phyloP scores from a whole-genome alignment of 2,797 vertebrate genomes.

The Apodemus agrarius region DNA sequence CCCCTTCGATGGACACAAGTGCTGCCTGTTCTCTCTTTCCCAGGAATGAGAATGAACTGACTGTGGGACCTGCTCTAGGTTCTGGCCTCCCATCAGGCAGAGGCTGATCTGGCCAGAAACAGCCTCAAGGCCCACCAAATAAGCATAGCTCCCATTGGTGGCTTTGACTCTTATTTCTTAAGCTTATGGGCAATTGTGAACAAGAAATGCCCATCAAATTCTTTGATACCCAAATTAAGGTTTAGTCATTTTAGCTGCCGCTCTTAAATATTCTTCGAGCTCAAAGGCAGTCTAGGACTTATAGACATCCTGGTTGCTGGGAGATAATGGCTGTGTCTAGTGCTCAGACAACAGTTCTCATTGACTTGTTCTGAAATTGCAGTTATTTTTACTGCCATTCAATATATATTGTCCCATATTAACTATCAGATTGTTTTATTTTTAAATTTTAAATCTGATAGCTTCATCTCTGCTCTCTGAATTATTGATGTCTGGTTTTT shows the following conservation, averaged over 20 bases:
- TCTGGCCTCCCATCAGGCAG: conserved; percentile 70
- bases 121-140: conserved; percentile 59
- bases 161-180: conserved; percentile 71
- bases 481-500: conserved; percentile 63
- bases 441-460: conserved; percentile 32
- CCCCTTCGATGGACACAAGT: conserved; percentile 80
- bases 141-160: conserved; percentile 63
- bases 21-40: conserved; percentile 80
- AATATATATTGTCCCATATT: conserved; percentile 52
- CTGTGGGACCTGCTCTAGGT: conserved; percentile 73
- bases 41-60: conserved; percentile 79
- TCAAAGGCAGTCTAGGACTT: conserved; percentile 52
- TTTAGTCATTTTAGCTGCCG: conserved; percentile 69
- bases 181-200: conserved; percentile 50
- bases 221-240: conserved; percentile 67
- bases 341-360: conserved; percentile 68
- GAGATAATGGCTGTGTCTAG: conserved; percentile 50
- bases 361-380: conserved; percentile 30
- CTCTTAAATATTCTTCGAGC: conserved; percentile 56
- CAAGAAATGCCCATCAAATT: conserved; percentile 58
- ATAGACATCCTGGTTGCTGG: conserved; percentile 36
- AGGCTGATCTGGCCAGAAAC: conserved; percentile 64
- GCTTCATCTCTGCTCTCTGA: conserved; percentile 52
- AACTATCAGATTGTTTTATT: conserved; percentile 38
- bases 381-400: conserved; percentile 61